Evolutionary conservation across 2,888 invertebrate species (phyloP), one percentile per base, ranked within the genome.

Genomic region (Rhagonycha lutea): DNA sequence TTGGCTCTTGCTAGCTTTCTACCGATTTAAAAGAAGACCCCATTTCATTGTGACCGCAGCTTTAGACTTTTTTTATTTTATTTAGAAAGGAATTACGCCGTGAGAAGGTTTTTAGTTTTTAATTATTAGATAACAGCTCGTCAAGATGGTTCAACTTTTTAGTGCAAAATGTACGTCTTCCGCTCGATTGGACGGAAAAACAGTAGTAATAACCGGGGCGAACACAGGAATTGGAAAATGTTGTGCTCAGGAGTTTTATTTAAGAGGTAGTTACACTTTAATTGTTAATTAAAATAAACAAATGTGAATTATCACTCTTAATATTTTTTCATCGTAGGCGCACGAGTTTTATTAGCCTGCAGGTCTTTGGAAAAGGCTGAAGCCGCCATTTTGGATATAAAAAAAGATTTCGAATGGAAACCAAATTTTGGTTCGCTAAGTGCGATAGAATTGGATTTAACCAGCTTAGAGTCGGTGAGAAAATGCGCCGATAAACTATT

Each of bases 341-440:
- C 86, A 3, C 77, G 77, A 8, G 74, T 77, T 24, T 47, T 92
- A 68, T 85, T 92, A 86, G 92, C 91, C 0, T 91, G 91, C 80
- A 82, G 92, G 72, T 88, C 89, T n/a, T n/a, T n/a, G n/a, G n/a
- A n/a, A n/a, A n/a, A n/a, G n/a, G n/a, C n/a, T n/a, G n/a, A n/a
- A n/a, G 83, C 82, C 61, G 91, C 92, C 0, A 89, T 89, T 72
- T 82, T 84, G 1, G 88, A 89, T 2, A 89, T 91, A 14, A 88
- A 89, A 79, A 77, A 85, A 23, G 79, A 83, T 29, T 89, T 85
- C 74, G 68, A 79, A 81, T 76, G 73, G 5, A 70, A 8, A 85
- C 71, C 88, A 85, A 77, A 85, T 79, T 74, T 84, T 83, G 86
- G 85, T 0, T 85, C 88, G 24, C 82, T 91, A 18, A 85, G 88